These are phyloP conservation scores for Chaitophorus viminalis DNA, from an alignment of 2,888 invertebrate genomes.

Conservation along the genomic window DNA sequence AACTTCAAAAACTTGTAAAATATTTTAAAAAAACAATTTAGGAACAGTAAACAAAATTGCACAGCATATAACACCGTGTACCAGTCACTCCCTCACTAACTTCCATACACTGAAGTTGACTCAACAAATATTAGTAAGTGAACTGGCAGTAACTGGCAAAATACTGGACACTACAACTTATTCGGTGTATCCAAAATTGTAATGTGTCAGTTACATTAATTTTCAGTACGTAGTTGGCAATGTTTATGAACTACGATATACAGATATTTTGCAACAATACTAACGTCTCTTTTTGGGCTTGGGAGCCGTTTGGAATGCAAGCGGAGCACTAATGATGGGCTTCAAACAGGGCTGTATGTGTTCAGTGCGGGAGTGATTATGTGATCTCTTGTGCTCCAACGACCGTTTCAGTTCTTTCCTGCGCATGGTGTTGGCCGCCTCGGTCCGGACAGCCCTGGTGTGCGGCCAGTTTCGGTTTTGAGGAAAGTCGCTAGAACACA, in stretches of 20 bases:
- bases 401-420: conserved; percentile 45
- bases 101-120: too few species aligned
- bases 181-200: too few species aligned
- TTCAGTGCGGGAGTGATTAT: conserved; percentile 5
- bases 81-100: too few species aligned
- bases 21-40: too few species aligned
- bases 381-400: conserved; percentile 40
- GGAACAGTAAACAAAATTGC: too few species aligned
- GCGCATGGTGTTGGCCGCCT: conserved; percentile 20
- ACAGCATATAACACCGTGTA: too few species aligned
- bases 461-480: conserved; percentile 64
- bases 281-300: conserved; percentile 27
- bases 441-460: conserved; percentile 7
- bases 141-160: too few species aligned
- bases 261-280: not conserved
- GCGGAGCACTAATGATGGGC: conserved; percentile 44
- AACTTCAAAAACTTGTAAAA: too few species aligned
- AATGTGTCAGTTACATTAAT: too few species aligned
- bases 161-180: too few species aligned
- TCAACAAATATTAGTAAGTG: too few species aligned
- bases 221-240: not conserved
- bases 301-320: conserved; percentile 26
- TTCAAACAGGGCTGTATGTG: conserved; percentile 24
- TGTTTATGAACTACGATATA: not conserved
- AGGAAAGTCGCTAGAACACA: conserved; percentile 64